These are phyloP conservation scores for Neolamprologus fasciatus DNA, from an alignment of 2,113 vertebrate genomes.

Conservation along the genomic window DNA sequence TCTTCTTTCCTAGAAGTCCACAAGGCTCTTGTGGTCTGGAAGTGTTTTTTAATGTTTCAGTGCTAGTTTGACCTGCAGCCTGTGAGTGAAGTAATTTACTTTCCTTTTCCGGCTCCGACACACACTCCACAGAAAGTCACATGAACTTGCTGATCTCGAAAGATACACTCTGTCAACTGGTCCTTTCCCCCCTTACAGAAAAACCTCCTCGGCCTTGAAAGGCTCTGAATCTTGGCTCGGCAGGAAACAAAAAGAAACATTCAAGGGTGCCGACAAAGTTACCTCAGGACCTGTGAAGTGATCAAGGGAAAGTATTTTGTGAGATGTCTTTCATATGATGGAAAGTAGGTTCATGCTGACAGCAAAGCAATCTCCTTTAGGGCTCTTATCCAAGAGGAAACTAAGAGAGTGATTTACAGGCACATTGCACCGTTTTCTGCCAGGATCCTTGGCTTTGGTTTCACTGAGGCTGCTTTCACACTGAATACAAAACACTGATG, in stretches of 20 bases:
- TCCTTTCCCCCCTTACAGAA: background rate
- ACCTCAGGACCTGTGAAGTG: background rate
- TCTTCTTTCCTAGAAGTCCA: background rate
- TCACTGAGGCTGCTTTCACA: background rate
- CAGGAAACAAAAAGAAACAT: background rate
- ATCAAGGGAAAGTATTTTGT: background rate
- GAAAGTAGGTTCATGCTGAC: background rate
- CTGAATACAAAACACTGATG: background rate
- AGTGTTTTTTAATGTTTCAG: background rate
- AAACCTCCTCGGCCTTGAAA: background rate
- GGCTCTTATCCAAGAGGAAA: background rate
- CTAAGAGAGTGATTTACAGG: background rate
- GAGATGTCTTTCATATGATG: background rate
- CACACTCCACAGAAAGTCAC: background rate
- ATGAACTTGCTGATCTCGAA: background rate
- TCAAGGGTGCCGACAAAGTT: background rate
- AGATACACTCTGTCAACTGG: background rate
- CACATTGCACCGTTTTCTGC: background rate
- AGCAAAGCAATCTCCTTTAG: background rate
- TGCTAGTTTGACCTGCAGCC: background rate
- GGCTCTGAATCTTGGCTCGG: background rate
- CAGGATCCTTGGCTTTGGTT: background rate
- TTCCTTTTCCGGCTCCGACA: rapidly evolving
- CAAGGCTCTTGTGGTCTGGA: background rate
- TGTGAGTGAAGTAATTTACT: background rate